These are phyloP conservation scores for Platysteira castanea DNA, from an alignment of 2,113 vertebrate genomes.

Conservation along the genomic window DNA sequence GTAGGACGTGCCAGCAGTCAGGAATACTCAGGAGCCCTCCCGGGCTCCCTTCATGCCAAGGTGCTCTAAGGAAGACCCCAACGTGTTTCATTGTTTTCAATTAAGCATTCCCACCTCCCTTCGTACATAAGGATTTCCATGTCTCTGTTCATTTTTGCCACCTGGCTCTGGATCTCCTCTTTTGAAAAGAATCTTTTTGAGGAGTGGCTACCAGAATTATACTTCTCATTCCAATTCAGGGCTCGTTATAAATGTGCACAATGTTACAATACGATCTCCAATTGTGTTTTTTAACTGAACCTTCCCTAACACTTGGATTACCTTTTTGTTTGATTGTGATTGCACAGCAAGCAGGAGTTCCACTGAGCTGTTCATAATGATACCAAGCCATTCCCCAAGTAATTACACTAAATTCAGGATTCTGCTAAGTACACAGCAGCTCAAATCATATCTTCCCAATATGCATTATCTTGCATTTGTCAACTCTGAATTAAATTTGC, in stretches of 20 bases:
- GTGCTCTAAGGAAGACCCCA: not conserved
- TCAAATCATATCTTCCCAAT: not conserved
- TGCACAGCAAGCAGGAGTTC: not conserved
- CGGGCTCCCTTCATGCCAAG: not conserved
- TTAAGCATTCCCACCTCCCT: not conserved
- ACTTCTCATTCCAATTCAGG: not conserved
- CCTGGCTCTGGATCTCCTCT: not conserved
- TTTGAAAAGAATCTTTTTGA: not conserved
- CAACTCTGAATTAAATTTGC: slow-evolving; percentile 30
- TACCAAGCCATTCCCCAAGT: not conserved
- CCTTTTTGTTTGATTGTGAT: not conserved
- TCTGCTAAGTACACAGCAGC: not conserved
- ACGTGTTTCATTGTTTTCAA: rapidly evolving
- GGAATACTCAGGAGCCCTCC: not conserved
- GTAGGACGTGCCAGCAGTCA: not conserved
- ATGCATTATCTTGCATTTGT: slow-evolving; percentile 18
- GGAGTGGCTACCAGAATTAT: not conserved
- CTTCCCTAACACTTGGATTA: not conserved
- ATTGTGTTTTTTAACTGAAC: not conserved
- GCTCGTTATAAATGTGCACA: not conserved
- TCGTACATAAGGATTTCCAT: not conserved
- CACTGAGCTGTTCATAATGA: not conserved
- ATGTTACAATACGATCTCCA: not conserved
- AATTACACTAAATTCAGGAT: slow-evolving; percentile 13
- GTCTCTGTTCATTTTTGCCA: not conserved